These are phyloP conservation scores for Alectoris magna DNA, from an alignment of 2,797 vertebrate genomes.

Conservation along the genomic window DNA sequence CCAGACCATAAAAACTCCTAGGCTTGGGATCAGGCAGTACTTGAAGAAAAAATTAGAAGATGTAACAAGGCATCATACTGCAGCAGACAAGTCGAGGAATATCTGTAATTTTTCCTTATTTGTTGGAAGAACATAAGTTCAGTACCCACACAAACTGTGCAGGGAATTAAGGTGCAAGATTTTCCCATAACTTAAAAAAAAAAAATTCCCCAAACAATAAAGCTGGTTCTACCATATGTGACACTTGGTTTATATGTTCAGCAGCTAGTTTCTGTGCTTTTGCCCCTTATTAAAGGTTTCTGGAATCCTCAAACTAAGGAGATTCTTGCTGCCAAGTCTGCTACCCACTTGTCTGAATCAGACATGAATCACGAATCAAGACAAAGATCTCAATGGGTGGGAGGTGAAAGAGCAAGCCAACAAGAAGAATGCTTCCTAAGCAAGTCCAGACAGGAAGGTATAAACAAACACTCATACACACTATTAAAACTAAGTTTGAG, in stretches of 20 bases:
- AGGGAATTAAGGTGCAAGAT: neutral
- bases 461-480: neutral
- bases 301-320: conserved; percentile 38
- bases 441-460: neutral
- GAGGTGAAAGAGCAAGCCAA: conserved; percentile 63
- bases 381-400: conserved; percentile 65
- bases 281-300: conserved; percentile 31
- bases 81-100: neutral
- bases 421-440: conserved; percentile 27
- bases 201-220: neutral
- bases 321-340: conserved; percentile 38
- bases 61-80: neutral
- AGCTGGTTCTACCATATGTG: neutral
- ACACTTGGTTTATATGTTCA: neutral
- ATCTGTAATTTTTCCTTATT: neutral
- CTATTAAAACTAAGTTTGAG: neutral
- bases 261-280: neutral
- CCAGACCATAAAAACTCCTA: neutral
- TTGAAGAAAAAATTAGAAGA: neutral
- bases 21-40: neutral
- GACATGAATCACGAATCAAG: conserved; percentile 57
- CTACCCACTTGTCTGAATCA: conserved; percentile 65
- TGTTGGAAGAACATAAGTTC: neutral
- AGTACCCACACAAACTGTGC: neutral
- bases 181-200: neutral